phyloP scores from a whole-genome alignment of 2,888 invertebrate genomes.

The Corbicula japonica region DNA sequence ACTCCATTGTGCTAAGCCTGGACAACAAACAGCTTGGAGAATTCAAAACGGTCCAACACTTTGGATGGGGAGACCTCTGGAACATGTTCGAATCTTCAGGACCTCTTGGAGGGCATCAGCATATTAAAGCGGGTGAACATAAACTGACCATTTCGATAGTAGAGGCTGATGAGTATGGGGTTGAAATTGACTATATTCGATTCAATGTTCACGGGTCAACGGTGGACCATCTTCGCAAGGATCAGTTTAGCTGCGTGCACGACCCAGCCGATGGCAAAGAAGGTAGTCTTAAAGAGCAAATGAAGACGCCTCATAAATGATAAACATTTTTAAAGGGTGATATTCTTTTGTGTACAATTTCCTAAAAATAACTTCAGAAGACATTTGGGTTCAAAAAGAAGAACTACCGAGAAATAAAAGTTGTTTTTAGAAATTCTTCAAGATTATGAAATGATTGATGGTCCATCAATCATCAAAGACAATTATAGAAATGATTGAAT shows the following conservation, averaged over 20 bases:
- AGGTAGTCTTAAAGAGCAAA: neutral
- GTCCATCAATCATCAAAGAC: too few relatives aligned
- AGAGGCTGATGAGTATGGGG: constrained; percentile 59
- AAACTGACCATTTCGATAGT: constrained; percentile 47
- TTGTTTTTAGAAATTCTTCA: too few relatives aligned
- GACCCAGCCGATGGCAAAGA: constrained; percentile 17
- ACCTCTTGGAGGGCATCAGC: constrained; percentile 42
- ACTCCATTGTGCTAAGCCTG: constrained; percentile 47
- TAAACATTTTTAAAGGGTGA: too few relatives aligned
- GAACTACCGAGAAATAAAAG: too few relatives aligned
- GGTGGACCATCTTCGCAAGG: constrained; percentile 28
- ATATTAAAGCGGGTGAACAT: constrained; percentile 50
- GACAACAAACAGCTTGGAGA: constrained; percentile 50
- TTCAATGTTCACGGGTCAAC: constrained; percentile 57
- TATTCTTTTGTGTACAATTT: too few relatives aligned
- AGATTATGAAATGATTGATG: too few relatives aligned
- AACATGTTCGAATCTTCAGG: constrained; percentile 63
- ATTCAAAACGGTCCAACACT: constrained; percentile 46
- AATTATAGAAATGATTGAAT: too few relatives aligned
- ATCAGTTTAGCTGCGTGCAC: constrained; percentile 62
- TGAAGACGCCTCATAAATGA: too few relatives aligned
- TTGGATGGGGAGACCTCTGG: constrained; percentile 62
- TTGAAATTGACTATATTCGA: constrained; percentile 67
- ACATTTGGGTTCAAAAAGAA: too few relatives aligned
- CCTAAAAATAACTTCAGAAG: too few relatives aligned